A percentile compares a stretch with the other conserved stretches of the same genome.
phyloP scores from a whole-genome alignment of 1,140 invertebrate genomes.

The Lepidotrigona ventralis region DNA sequence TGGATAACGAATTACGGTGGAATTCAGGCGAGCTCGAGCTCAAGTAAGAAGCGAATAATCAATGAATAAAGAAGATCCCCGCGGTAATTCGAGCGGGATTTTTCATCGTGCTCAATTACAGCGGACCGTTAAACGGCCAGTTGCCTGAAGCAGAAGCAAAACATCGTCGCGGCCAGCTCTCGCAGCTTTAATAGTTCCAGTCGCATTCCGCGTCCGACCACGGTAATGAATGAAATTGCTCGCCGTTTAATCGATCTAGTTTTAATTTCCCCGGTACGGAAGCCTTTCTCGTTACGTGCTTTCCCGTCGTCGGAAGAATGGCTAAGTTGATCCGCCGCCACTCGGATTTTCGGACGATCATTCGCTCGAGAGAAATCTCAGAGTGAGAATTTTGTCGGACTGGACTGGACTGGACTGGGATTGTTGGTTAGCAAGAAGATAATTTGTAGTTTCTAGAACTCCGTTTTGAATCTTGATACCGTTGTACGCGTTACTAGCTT shows the following conservation, averaged over 20 bases:
- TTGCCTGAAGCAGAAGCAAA: neutral
- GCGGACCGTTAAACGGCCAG: constrained; percentile 27
- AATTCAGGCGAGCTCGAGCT: neutral
- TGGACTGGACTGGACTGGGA: too few species aligned
- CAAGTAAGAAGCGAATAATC: constrained; percentile 21
- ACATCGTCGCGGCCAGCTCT: neutral
- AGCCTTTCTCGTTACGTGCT: too few species aligned
- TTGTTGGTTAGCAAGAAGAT: too few species aligned
- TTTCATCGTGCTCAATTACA: constrained; percentile 27
- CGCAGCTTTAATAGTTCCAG: constrained; percentile 31
- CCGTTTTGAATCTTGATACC: too few species aligned
- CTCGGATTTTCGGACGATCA: too few species aligned
- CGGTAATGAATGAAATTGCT: constrained; percentile 44
- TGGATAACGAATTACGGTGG: neutral
- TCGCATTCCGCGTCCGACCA: constrained; percentile 30
- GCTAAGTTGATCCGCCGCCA: too few species aligned
- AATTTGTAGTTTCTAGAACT: too few species aligned
- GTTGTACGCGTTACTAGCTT: too few species aligned
- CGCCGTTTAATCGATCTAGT: constrained; percentile 27
- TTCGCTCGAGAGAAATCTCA: too few species aligned
- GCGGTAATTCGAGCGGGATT: constrained; percentile 17
- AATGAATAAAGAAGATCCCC: constrained; percentile 47
- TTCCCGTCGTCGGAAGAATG: too few species aligned
- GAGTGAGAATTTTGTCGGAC: too few species aligned
- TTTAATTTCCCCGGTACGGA: neutral